Percentiles rank a stretch among this genome's conserved stretches.
phyloP scores from a whole-genome alignment of 1,140 invertebrate genomes.

The Atopsyche davidsoni region DNA sequence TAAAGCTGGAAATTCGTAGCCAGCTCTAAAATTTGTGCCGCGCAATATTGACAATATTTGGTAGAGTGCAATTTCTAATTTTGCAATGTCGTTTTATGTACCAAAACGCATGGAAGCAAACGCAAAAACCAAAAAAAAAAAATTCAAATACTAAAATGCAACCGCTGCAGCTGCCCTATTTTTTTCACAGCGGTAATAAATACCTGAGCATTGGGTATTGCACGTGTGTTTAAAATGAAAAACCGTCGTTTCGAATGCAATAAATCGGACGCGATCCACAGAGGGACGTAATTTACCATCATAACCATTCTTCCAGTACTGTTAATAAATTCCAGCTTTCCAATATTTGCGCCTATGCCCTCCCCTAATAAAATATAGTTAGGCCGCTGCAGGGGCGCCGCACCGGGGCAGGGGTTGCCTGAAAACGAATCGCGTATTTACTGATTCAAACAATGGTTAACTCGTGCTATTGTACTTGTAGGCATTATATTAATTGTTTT shows the following conservation, averaged over 20 bases:
- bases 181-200: neutral
- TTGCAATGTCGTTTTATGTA: neutral
- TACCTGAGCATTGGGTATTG: too few species aligned
- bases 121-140: neutral
- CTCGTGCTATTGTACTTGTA: too few species aligned
- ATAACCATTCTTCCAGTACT: constrained; percentile 15
- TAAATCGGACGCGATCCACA: constrained; percentile 6
- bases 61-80: neutral
- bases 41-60: too few species aligned
- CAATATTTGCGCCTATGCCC: constrained; percentile 26
- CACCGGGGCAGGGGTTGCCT: too few species aligned
- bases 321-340: constrained; percentile 25
- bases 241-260: neutral
- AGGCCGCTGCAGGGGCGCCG: too few species aligned
- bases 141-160: too few species aligned
- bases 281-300: constrained; percentile 13
- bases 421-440: too few species aligned
- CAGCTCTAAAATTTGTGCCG: too few species aligned
- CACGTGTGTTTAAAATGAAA: neutral
- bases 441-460: too few species aligned
- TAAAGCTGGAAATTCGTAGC: too few species aligned
- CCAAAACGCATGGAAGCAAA: neutral
- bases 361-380: constrained; percentile 24
- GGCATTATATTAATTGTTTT: too few species aligned
- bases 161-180: too few species aligned